Conservation (phyloP, 2,113 vertebrate genomes). For the Cynocephalus volans region DNA sequence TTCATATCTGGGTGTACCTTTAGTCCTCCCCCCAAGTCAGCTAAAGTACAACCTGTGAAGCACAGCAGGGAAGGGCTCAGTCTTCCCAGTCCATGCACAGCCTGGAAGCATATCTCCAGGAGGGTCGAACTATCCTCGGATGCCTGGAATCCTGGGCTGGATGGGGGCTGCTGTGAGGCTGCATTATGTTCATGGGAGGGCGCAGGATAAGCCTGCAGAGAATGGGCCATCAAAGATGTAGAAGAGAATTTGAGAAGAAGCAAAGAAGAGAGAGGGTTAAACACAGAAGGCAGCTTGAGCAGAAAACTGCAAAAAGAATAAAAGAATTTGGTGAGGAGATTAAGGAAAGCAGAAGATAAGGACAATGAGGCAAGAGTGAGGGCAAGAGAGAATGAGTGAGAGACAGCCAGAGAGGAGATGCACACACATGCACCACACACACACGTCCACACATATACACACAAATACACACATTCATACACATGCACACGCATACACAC, state of each 20-base stretch:
- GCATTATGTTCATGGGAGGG: rapidly evolving
- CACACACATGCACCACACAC: not conserved
- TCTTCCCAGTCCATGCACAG: not conserved
- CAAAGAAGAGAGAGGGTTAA: not conserved
- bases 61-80: too few species aligned
- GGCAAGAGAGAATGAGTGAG: not conserved
- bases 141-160: rapidly evolving
- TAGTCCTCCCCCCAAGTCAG: rapidly evolving
- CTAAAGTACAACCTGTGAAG: rapidly evolving
- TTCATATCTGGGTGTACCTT: rapidly evolving
- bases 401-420: too few species aligned
- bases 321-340: not conserved
- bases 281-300: rapidly evolving
- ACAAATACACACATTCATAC: not conserved
- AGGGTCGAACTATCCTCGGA: rapidly evolving
- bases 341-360: rapidly evolving
- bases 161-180: rapidly evolving
- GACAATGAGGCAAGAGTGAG: rapidly evolving
- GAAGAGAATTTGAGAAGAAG: too few species aligned
- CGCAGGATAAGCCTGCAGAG: too few species aligned
- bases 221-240: rapidly evolving
- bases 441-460: not conserved
- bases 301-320: rapidly evolving
- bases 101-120: too few species aligned
- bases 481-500: too few species aligned